Evolutionary conservation across 2,888 invertebrate genomes (phyloP).

Genomic region (Phrixothrix hirtus): DNA sequence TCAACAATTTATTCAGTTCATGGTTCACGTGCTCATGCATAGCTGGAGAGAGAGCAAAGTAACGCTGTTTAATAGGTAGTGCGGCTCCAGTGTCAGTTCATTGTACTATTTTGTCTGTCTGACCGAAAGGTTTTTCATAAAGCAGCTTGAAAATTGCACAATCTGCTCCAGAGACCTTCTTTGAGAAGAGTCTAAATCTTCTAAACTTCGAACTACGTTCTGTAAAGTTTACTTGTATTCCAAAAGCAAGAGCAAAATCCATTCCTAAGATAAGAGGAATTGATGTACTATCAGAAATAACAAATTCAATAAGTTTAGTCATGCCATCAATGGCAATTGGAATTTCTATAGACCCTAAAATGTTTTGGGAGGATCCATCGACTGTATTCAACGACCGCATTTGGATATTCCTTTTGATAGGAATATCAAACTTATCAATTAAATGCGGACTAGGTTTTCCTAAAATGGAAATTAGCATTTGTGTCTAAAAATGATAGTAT

Average conservation of each 20-base stretch:
- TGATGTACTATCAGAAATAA: neutral
- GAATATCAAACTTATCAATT: neutral
- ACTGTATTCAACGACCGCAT: constrained; percentile 1
- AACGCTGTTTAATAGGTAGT: constrained; percentile 3
- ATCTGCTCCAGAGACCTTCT: neutral
- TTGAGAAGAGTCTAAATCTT: constrained; percentile 3
- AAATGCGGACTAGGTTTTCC: constrained; percentile 1
- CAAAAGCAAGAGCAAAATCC: constrained; percentile 1
- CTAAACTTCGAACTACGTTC: neutral
- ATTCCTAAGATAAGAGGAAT: constrained; percentile 2
- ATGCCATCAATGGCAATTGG: constrained; percentile 1
- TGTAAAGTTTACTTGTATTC: neutral
- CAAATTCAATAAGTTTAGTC: neutral
- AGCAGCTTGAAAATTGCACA: neutral
- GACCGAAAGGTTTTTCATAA: neutral
- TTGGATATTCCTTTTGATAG: neutral
- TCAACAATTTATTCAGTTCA: neutral
- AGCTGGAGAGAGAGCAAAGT: constrained; percentile 1
- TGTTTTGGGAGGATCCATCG: constrained; percentile 1
- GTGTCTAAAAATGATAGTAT: constrained; percentile 1
- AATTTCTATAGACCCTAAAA: constrained; percentile 4
- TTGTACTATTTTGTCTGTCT: neutral
- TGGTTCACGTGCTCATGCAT: constrained; percentile 1
- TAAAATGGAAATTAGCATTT: constrained; percentile 4
- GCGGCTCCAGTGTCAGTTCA: neutral